phyloP scores from a whole-genome alignment of 2,888 invertebrate genomes.

The Brenthis hecate region DNA sequence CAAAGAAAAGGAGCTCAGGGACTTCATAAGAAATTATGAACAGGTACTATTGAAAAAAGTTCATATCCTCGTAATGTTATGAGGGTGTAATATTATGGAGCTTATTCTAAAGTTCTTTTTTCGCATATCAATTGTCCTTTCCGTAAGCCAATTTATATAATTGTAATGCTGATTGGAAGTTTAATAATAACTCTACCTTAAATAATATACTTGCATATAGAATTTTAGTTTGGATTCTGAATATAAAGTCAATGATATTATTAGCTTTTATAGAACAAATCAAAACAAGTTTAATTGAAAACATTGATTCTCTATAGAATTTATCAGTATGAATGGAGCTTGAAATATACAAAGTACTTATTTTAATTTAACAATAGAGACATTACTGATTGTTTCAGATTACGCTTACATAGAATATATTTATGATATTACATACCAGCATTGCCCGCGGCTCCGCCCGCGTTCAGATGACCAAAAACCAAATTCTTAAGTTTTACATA shows the following conservation, averaged over 20 bases:
- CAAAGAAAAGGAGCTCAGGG: constrained; percentile 95
- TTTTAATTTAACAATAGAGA: constrained; percentile 18
- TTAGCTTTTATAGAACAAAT: constrained; percentile 3
- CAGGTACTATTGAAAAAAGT: constrained; percentile 79
- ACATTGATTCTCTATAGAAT: constrained; percentile 2
- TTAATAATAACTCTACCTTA: background rate
- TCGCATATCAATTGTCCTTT: background rate
- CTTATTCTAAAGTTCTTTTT: background rate
- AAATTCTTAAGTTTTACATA: too few species aligned
- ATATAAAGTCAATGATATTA: constrained; percentile 2
- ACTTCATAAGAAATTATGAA: constrained; percentile 97
- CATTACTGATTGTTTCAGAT: constrained; percentile 12
- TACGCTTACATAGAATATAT: background rate
- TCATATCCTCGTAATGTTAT: background rate
- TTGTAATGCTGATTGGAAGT: background rate
- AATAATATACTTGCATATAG: background rate
- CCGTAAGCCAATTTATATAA: too few species aligned
- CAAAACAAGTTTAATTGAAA: constrained; percentile 8
- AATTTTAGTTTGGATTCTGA: background rate
- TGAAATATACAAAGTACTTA: constrained; percentile 11
- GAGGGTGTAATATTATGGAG: background rate
- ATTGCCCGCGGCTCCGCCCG: too few species aligned
- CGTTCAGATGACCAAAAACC: too few species aligned
- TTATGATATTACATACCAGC: too few species aligned
- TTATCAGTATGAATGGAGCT: background rate